Evolutionary conservation across 2,888 invertebrate genomes (phyloP).

Genomic region (Pheosia gnoma): DNA sequence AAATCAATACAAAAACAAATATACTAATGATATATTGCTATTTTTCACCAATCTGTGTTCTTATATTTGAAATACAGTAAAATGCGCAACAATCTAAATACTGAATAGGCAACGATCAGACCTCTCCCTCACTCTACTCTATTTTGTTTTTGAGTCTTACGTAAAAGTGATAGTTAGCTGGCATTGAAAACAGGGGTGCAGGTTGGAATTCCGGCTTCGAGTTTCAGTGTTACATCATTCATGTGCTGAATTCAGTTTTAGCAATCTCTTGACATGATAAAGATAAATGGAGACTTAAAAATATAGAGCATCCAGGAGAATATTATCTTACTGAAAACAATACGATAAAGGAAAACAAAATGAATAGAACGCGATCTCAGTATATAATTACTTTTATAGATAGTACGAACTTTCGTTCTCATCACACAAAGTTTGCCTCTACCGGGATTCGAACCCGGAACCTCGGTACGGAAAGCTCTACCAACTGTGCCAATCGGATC

Average conservation of each 20-base stretch:
- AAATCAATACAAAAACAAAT: not conserved
- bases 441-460: too few species aligned
- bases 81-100: not conserved
- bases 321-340: too few species aligned
- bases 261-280: not conserved
- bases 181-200: slow-evolving; percentile 2
- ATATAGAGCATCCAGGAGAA: too few species aligned
- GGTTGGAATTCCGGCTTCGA: not conserved
- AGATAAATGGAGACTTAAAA: not conserved
- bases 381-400: too few species aligned
- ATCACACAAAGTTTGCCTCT: too few species aligned
- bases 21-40: not conserved
- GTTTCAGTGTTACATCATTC: slow-evolving; percentile 6
- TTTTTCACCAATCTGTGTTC: too few species aligned
- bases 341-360: too few species aligned
- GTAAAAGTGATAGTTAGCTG: not conserved
- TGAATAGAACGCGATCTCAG: too few species aligned
- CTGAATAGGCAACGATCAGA: not conserved
- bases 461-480: too few species aligned
- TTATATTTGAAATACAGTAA: not conserved
- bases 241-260: not conserved
- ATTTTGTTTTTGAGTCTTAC: not conserved
- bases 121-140: not conserved
- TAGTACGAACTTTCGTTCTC: too few species aligned
- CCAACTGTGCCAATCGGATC: too few species aligned